These are phyloP conservation scores for Augochlorella aurata DNA, from an alignment of 2,888 invertebrate genomes.

Conservation along the genomic window DNA sequence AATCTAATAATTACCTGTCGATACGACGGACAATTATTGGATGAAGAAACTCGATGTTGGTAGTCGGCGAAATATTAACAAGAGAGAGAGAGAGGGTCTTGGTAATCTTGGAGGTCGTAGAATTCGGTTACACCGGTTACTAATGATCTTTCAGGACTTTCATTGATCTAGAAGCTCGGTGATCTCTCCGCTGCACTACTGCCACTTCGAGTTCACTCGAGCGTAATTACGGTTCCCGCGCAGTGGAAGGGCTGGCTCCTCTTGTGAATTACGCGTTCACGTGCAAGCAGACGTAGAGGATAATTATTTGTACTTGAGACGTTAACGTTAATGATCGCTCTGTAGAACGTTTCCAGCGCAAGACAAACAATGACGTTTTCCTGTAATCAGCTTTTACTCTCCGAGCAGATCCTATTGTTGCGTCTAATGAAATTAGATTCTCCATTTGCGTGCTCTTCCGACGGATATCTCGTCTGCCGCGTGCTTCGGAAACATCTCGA, in stretches of 20 bases:
- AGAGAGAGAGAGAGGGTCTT: too few species aligned
- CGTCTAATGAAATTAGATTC: background rate
- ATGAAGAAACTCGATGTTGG: background rate
- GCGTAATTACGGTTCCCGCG: constrained; percentile 48
- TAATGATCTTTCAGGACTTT: constrained; percentile 14
- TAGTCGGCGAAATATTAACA: background rate
- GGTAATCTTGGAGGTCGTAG: background rate
- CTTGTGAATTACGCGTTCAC: constrained; percentile 36
- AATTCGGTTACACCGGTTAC: background rate
- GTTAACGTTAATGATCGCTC: constrained; percentile 52
- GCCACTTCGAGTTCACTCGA: constrained; percentile 32
- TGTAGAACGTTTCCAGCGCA: constrained; percentile 3
- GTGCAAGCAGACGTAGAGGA: constrained; percentile 42
- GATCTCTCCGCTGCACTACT: constrained; percentile 12
- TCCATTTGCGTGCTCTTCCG: background rate
- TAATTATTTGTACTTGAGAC: constrained; percentile 51
- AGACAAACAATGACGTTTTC: constrained; percentile 7
- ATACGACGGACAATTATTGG: background rate
- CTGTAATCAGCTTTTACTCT: constrained; percentile 11
- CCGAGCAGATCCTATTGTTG: background rate
- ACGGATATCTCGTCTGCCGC: background rate
- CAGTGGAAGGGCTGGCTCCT: constrained; percentile 21
- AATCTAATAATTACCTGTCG: constrained; percentile 6
- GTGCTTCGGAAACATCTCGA: background rate
- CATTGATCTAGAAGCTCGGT: constrained; percentile 17